Evolutionary conservation across 2,888 invertebrate species (phyloP).

Genomic region (Eumacrocentrus americanus): DNA sequence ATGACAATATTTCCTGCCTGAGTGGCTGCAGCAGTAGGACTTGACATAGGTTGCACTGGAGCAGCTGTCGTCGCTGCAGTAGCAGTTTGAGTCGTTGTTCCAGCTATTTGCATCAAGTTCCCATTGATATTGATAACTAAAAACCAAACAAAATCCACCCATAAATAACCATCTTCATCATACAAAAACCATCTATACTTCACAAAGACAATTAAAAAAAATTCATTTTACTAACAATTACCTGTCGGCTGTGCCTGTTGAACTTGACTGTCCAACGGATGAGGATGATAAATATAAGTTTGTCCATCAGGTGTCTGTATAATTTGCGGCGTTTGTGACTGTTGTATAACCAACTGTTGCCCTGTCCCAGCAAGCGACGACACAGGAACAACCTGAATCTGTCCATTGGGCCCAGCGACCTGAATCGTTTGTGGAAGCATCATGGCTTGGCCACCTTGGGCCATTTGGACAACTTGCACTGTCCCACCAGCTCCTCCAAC

Average conservation of each 20-base stretch:
- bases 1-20: constrained; percentile 75
- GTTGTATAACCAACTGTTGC: constrained; percentile 69
- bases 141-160: constrained; percentile 43
- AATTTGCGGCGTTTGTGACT: constrained; percentile 76
- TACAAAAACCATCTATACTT: background rate
- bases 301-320: constrained; percentile 93
- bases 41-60: constrained; percentile 62
- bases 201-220: background rate
- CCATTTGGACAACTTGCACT: constrained; percentile 59
- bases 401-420: constrained; percentile 70
- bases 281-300: constrained; percentile 87
- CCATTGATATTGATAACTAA: constrained; percentile 78
- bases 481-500: constrained; percentile 57
- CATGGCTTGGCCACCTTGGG: constrained; percentile 70
- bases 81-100: constrained; percentile 57
- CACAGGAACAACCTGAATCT: constrained; percentile 77
- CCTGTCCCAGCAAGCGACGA: constrained; percentile 66
- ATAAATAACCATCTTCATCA: no score
- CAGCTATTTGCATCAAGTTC: constrained; percentile 74
- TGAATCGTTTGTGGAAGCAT: constrained; percentile 65
- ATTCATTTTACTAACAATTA: constrained; percentile 45
- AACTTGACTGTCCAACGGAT: constrained; percentile 66
- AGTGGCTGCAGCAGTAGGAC: constrained; percentile 55
- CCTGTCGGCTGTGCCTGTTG: constrained; percentile 70
- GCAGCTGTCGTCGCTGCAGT: constrained; percentile 61